Base-by-base conservation (phyloP, 2,888 invertebrate species). In the Blastobasis lacticolella region DNA sequence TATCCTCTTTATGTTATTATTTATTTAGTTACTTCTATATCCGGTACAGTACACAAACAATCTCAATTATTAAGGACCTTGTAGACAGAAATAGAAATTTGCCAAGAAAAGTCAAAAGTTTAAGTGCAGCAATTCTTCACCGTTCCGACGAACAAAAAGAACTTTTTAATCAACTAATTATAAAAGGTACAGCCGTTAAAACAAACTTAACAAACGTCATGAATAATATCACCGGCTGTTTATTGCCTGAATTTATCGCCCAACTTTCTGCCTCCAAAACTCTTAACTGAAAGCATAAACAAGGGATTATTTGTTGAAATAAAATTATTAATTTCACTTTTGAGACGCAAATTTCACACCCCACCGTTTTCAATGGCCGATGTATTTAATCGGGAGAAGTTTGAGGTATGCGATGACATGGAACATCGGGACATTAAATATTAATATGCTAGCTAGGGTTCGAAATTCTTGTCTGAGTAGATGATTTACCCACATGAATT, bases 201-300 rank as follows among this genome's bases (percentile, higher is more conserved):
- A 77, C 77, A 81, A 84, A 82, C 76, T 81, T 74, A 74, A 77
- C 75, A 77, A 76, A 72, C 72, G 73, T 76, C 75, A 78, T 83
- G 80, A 82, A 84, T 83, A 81, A 82, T 79, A 81, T 81, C 79
- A 77, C 76, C 80, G 71, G 76, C 80, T 82, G 82, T 76, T 82
- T 77, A 82, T 81, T 80, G 79, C 76, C 67, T 58, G 62, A 81
- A 82, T 84, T 83, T 84, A 84, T 80, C 66, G 76, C 60, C 58
- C 63, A 82, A 83, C 76, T 82, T 83, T 75, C 69, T 63, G 71
- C 71, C 71, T 74, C 75, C 71, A 71, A 75, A 82, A 82, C 78
- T 82, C 75, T 75, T 75, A 79, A 81, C 76, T 75, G 78, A 76
- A 78, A 75, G 65, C 81, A 70, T 81, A 80, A 82, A 81, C 78